phyloP scores from a whole-genome alignment of 2,888 invertebrate genomes.

The Dynastes grantii region DNA sequence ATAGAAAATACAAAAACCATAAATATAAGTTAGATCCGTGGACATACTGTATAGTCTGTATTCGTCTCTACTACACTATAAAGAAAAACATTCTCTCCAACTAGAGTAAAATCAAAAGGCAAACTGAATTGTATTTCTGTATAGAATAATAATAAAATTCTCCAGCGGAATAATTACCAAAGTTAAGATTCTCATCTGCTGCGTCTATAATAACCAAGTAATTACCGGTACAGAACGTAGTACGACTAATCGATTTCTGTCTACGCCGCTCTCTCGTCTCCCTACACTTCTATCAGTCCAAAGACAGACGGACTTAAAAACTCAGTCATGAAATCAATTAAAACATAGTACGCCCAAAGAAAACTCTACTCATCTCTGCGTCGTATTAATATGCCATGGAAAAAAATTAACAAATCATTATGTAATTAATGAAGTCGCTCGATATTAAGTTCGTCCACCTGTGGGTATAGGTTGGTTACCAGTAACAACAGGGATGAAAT shows the following conservation, averaged over 20 bases:
- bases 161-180: slow-evolving; percentile 39
- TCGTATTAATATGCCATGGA: slow-evolving; percentile 48
- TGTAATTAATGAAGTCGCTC: slow-evolving; percentile 52
- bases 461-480: slow-evolving; percentile 1
- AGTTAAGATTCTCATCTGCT: slow-evolving; percentile 50
- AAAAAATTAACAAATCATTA: slow-evolving; percentile 56
- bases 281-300: slow-evolving; percentile 34
- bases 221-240: slow-evolving; percentile 50
- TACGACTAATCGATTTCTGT: slow-evolving; percentile 52
- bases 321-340: slow-evolving; percentile 54
- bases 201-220: slow-evolving; percentile 50
- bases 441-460: slow-evolving; percentile 44
- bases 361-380: slow-evolving; percentile 50
- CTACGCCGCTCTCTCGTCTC: slow-evolving; percentile 43
- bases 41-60: too few species aligned
- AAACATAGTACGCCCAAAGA: slow-evolving; percentile 48
- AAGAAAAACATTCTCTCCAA: too few species aligned
- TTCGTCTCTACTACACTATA: too few species aligned
- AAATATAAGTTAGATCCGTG: too few species aligned
- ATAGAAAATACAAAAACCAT: too few species aligned
- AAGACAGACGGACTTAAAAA: slow-evolving; percentile 50
- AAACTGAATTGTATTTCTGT: too few species aligned
- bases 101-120: too few species aligned
- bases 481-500: slow-evolving; percentile 4
- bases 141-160: slow-evolving; percentile 33